A percentile compares a stretch with the other conserved stretches of the same genome.
phyloP scores from a whole-genome alignment of 2,113 vertebrate species.

The Setophaga kirtlandii region DNA sequence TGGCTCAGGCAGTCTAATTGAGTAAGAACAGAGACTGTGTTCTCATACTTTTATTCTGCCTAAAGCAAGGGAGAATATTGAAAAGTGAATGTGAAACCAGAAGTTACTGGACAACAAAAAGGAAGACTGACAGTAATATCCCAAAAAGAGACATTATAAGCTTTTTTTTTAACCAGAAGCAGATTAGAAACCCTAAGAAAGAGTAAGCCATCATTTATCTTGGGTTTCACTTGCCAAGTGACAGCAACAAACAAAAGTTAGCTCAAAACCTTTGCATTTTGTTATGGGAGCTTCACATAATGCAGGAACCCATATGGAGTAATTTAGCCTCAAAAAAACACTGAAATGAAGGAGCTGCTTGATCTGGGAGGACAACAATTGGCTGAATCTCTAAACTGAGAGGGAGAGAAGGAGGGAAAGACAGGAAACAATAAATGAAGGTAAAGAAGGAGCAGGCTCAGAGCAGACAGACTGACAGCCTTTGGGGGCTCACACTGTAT shows the following conservation, averaged over 20 bases:
- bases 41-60: constrained; percentile 22
- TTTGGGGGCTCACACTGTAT: neutral
- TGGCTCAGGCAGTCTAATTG: constrained; percentile 2
- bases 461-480: neutral
- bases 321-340: neutral
- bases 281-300: neutral
- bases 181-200: constrained; percentile 10
- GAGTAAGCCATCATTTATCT: constrained; percentile 40
- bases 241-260: constrained; percentile 20
- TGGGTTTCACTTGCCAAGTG: neutral
- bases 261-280: constrained; percentile 3
- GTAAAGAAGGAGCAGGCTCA: neutral
- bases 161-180: neutral
- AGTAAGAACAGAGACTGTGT: neutral
- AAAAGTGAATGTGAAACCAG: constrained; percentile 32
- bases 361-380: constrained; percentile 10
- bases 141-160: neutral
- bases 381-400: neutral
- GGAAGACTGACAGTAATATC: constrained; percentile 23
- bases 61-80: constrained; percentile 13
- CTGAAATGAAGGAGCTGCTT: neutral
- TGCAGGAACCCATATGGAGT: neutral
- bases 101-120: constrained; percentile 12
- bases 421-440: neutral
- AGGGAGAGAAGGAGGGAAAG: neutral